Percentiles rank a stretch among this genome's conserved stretches.
These are phyloP conservation scores for Oscheius sp. DNA, from an alignment of 1,140 invertebrate species.

Conservation along the genomic window DNA sequence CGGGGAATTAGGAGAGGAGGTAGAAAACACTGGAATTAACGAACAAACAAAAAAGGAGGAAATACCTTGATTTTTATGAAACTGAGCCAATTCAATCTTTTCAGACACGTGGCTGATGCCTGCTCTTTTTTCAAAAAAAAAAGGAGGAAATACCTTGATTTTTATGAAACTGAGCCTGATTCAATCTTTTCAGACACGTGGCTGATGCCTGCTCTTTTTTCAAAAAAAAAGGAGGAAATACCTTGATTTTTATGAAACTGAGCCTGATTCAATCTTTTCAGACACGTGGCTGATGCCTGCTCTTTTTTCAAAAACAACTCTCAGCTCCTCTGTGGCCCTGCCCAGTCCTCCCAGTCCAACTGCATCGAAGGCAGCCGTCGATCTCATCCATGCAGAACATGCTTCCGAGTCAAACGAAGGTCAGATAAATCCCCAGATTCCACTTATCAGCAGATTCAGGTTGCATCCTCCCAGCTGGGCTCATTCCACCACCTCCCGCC, in stretches of 20 bases:
- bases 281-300: conserved; percentile 59
- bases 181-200: conserved; percentile 51
- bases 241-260: no score
- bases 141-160: no score
- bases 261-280: conserved; percentile 45
- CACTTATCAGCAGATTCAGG: background rate
- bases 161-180: no score
- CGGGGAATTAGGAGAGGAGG: no score
- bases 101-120: conserved; percentile 57
- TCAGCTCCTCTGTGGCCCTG: conserved; percentile 41
- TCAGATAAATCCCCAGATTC: no score
- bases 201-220: conserved; percentile 60
- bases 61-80: no score
- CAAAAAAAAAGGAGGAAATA: background rate
- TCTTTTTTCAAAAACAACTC: conserved; percentile 59
- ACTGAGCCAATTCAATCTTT: no score
- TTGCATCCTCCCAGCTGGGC: conserved; percentile 44
- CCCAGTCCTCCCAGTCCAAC: background rate
- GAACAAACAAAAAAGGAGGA: background rate
- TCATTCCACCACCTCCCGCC: conserved; percentile 30
- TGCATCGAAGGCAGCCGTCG: background rate
- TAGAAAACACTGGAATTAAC: no score
- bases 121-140: conserved; percentile 51
- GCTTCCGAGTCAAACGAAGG: conserved; percentile 42
- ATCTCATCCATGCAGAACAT: conserved; percentile 41